These are phyloP conservation scores for Orthonyx spaldingii DNA, from an alignment of 2,113 vertebrate genomes.

Conservation along the genomic window DNA sequence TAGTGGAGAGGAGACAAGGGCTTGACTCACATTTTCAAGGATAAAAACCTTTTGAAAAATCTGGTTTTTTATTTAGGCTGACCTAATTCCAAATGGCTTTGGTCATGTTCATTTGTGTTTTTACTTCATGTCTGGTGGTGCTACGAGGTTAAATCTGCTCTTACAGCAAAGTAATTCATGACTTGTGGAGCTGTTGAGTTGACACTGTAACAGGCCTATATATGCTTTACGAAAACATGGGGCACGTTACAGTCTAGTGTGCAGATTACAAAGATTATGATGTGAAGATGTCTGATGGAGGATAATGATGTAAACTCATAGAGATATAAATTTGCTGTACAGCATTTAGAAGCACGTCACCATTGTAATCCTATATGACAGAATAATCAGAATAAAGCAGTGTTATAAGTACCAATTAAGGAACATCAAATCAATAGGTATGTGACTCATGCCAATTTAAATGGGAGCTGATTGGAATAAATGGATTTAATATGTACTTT, in stretches of 20 bases:
- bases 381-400: conserved; percentile 70
- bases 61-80: background rate
- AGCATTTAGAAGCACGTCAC: conserved; percentile 59
- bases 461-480: conserved; percentile 72
- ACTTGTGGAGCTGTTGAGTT: background rate
- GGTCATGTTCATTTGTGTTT: background rate
- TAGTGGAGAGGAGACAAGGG: background rate
- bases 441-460: conserved; percentile 65
- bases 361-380: conserved; percentile 58
- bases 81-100: background rate
- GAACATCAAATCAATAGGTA: conserved; percentile 69
- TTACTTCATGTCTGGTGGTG: background rate
- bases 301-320: conserved; percentile 19
- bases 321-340: conserved; percentile 34
- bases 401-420: conserved; percentile 70
- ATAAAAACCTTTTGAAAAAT: background rate
- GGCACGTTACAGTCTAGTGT: background rate
- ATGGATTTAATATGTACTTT: conserved; percentile 72
- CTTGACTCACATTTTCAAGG: background rate
- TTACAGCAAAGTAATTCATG: background rate
- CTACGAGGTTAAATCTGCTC: background rate
- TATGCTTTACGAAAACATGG: background rate
- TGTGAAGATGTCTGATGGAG: conserved; percentile 21
- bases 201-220: background rate
- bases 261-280: background rate